Percentiles rank a stretch among this genome's conserved stretches.
Evolutionary conservation across 2,888 invertebrate species (phyloP).

Genomic region (Tromatobia lineatoria): DNA sequence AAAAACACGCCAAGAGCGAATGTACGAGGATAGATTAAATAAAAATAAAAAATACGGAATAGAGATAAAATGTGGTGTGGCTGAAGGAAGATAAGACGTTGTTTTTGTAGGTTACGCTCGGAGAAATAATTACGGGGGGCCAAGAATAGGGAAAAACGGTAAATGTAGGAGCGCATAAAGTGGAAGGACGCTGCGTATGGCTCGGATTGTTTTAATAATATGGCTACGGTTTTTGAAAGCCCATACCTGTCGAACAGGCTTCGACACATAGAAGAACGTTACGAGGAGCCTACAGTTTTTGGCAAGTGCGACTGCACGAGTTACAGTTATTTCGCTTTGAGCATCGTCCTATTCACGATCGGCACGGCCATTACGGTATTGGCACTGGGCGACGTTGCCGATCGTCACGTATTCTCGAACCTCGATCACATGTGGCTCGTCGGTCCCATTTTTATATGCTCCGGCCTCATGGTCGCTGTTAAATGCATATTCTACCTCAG

Average conservation of each 20-base stretch:
- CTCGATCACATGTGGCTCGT: slow-evolving; percentile 90
- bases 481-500: slow-evolving; percentile 89
- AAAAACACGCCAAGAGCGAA: not conserved
- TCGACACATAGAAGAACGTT: slow-evolving; percentile 87
- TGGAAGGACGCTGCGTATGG: too few relatives aligned
- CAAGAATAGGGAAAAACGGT: too few relatives aligned
- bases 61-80: slow-evolving; percentile 6
- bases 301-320: slow-evolving; percentile 90
- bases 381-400: slow-evolving; percentile 87
- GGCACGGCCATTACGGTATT: slow-evolving; percentile 89
- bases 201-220: slow-evolving; percentile 80
- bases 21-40: too few relatives aligned
- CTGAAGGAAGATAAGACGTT: not conserved
- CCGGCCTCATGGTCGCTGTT: slow-evolving; percentile 90
- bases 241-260: slow-evolving; percentile 88
- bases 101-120: not conserved
- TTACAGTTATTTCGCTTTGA: slow-evolving; percentile 89
- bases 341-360: slow-evolving; percentile 88
- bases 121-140: too few relatives aligned
- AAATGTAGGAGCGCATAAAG: too few relatives aligned
- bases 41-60: too few relatives aligned
- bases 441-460: slow-evolving; percentile 90
- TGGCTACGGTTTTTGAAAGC: slow-evolving; percentile 89
- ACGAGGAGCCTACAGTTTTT: slow-evolving; percentile 88
- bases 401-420: slow-evolving; percentile 88